phyloP scores from a whole-genome alignment of 2,797 vertebrate genomes.

The Sandelia bainsii region DNA sequence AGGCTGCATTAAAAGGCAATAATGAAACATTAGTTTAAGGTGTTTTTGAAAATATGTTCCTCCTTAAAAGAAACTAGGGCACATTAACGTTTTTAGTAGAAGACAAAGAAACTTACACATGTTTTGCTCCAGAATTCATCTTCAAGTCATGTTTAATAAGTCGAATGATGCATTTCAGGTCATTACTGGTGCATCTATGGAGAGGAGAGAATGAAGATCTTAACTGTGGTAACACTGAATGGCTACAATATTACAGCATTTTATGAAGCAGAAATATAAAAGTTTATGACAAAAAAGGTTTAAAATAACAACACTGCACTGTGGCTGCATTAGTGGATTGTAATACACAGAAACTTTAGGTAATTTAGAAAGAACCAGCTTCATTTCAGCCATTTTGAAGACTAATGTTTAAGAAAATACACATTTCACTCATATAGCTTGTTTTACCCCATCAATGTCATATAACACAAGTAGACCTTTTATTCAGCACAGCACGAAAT shows the following conservation, averaged over 20 bases:
- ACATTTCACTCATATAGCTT: neutral
- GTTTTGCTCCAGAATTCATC: constrained; percentile 97
- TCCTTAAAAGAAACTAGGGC: neutral
- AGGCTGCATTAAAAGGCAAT: constrained; percentile 76
- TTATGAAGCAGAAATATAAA: neutral
- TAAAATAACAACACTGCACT: neutral
- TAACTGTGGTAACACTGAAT: neutral
- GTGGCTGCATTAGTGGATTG: neutral
- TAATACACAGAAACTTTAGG: neutral
- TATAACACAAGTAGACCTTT: neutral
- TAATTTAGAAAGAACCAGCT: neutral
- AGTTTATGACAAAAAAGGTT: neutral
- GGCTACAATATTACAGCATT: neutral
- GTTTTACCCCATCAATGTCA: neutral
- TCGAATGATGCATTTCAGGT: constrained; percentile 95
- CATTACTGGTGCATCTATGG: constrained; percentile 93
- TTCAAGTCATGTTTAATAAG: constrained; percentile 98
- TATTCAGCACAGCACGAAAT: neutral
- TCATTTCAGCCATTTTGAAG: neutral
- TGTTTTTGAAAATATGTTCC: neutral
- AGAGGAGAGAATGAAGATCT: neutral
- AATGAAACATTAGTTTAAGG: neutral
- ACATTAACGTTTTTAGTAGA: neutral
- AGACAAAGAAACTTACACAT: constrained; percentile 89
- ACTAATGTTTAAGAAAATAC: neutral